Percentiles rank a stretch among this genome's conserved stretches.
These are phyloP conservation scores for Calephelis virginiensis DNA, from an alignment of 1,140 invertebrate species.

Conservation along the genomic window DNA sequence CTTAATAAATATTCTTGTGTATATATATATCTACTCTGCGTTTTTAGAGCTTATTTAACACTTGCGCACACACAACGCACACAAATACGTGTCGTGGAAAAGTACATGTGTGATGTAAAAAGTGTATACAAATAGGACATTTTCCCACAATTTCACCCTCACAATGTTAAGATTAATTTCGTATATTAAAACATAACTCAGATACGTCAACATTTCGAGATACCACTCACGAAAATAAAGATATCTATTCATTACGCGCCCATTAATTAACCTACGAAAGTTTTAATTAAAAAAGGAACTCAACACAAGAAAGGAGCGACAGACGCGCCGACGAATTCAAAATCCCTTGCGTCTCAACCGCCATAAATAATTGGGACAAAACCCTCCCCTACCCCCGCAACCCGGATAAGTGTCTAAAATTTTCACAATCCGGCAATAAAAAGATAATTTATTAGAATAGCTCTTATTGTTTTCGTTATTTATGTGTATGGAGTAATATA, in stretches of 20 bases:
- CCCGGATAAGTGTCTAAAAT: constrained; percentile 78
- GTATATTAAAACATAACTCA: background rate
- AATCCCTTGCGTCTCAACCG: constrained; percentile 69
- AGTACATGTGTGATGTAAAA: too few species aligned
- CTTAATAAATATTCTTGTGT: too few species aligned
- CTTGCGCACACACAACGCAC: too few species aligned
- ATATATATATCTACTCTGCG: too few species aligned
- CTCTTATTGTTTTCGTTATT: constrained; percentile 79
- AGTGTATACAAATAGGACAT: too few species aligned
- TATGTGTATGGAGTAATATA: constrained; percentile 78
- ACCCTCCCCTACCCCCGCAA: constrained; percentile 46
- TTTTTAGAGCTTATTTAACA: too few species aligned
- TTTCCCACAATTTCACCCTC: too few species aligned
- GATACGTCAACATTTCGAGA: constrained; percentile 22
- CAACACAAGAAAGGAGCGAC: constrained; percentile 62
- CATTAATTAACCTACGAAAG: constrained; percentile 74
- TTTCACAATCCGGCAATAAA: constrained; percentile 79
- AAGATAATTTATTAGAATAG: constrained; percentile 78
- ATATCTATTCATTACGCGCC: constrained; percentile 54
- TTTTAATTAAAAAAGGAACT: constrained; percentile 71
- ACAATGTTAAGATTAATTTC: too few species aligned
- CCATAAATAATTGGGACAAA: constrained; percentile 76
- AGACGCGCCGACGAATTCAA: constrained; percentile 65
- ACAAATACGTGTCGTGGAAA: too few species aligned
- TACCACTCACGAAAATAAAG: constrained; percentile 34